Conservation (phyloP, 2,888 invertebrate species). For the Molanna angustata region DNA sequence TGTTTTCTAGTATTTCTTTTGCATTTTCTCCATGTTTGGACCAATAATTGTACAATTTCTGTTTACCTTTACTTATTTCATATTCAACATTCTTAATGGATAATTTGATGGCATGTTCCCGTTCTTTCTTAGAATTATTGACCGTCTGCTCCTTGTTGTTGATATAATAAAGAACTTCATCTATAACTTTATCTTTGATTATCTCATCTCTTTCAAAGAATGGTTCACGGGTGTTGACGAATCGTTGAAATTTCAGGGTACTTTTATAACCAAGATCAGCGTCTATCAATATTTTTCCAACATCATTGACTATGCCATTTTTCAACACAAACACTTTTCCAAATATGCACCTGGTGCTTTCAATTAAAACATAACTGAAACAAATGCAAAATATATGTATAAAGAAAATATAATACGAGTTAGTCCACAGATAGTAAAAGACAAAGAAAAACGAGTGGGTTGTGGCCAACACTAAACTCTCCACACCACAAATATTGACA, state of each 20-base stretch:
- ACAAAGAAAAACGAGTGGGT: no score
- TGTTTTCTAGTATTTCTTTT: no score
- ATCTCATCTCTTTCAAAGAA: not conserved
- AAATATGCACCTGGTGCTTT: conserved; percentile 3
- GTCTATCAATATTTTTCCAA: not conserved
- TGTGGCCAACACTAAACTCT: no score
- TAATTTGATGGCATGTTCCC: no score
- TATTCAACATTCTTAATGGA: no score
- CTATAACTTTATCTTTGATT: not conserved
- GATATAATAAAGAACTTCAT: not conserved
- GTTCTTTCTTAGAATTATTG: not conserved
- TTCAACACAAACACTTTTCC: not conserved
- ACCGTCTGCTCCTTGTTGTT: not conserved
- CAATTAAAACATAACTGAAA: conserved; percentile 8
- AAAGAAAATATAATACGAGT: no score
- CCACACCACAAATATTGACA: no score
- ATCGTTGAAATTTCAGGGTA: not conserved
- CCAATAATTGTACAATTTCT: no score
- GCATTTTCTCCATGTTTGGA: no score
- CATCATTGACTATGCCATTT: not conserved
- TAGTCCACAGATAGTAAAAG: no score
- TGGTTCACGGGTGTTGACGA: not conserved
- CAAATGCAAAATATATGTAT: not conserved
- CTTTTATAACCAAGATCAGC: conserved; percentile 1
- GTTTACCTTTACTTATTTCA: no score